Base-by-base conservation (phyloP, 1,140 invertebrate genomes). In the Diprion similis region DNA sequence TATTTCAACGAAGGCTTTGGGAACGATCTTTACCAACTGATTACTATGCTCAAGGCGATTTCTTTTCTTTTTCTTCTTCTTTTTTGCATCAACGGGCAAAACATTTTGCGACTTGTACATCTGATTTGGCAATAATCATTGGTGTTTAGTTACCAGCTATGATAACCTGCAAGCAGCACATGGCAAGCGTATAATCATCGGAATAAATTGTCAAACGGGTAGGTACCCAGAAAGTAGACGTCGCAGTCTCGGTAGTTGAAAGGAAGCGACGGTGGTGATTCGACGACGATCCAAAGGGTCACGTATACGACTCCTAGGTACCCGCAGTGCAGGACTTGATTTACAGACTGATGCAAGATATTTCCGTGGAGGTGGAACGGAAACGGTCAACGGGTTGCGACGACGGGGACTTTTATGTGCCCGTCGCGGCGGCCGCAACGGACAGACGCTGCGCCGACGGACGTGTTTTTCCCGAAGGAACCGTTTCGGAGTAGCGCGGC, bases 41-140 rank as follows among this genome's bases (percentile, higher is more conserved):
- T 37, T 66, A 75, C 66, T 67, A 73, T 70, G 51, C 66, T 51
- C 65, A 70, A 71, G 18, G 70, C 71, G 18, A 24, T 48, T 59
- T 65, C 66, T 66, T 69, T 67, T 65, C 48, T 67, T 71, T 71
- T 66, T 51, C 45, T 66, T 71, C 59, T 48, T 24, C 24, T 37
- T 37, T 4, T 6, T 37, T 37, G 24, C 24, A 37, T 37, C 24
- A 6, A 37, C 1, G 24, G 6, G 24, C 24, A 6, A 37, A 6
- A 37, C 6, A 37, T 37, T 37, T 37, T 37, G 24, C 24, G 24
- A 37, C 24, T 6, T 37, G 24, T 37, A 6, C 24, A 37, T 37
- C 24, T 37, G 2, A 37, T 37, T 37, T 37, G 24, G 6, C 2
- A 0, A 37, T 37, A 37, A 37, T 37, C 24, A 37, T 37, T 37